Evolutionary conservation across 2,888 invertebrate genomes (phyloP).

Genomic region (Lagria hirta): DNA sequence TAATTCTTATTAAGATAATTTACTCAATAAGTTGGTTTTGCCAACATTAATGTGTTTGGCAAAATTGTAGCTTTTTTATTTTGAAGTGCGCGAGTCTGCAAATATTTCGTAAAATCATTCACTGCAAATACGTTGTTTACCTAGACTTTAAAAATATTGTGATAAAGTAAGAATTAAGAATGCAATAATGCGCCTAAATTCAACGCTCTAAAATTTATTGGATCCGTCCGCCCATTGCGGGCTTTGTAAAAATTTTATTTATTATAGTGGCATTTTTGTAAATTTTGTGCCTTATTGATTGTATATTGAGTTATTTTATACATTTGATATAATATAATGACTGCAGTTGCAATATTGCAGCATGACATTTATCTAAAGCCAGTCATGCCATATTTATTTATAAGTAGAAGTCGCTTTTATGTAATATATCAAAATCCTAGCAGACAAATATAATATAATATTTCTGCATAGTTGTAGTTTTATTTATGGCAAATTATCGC

Average conservation of each 20-base stretch:
- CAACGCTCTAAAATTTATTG: too few relatives aligned
- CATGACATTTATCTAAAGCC: constrained; percentile 33
- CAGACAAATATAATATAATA: constrained; percentile 33
- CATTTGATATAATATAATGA: constrained; percentile 25
- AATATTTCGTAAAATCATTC: too few relatives aligned
- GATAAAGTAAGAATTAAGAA: too few relatives aligned
- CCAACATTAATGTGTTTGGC: too few relatives aligned
- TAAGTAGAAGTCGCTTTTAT: constrained; percentile 33
- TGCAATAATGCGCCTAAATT: too few relatives aligned
- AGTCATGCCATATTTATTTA: constrained; percentile 34
- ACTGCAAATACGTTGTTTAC: too few relatives aligned
- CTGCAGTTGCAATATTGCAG: constrained; percentile 32
- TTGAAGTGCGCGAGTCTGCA: too few relatives aligned
- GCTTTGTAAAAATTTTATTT: constrained; percentile 22
- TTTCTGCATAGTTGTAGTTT: constrained; percentile 32
- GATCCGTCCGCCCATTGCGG: constrained; percentile 21
- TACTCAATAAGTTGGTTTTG: too few relatives aligned
- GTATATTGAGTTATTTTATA: constrained; percentile 26
- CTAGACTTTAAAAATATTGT: too few relatives aligned
- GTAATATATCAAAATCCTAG: constrained; percentile 36
- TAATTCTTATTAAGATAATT: too few relatives aligned
- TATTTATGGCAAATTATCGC: constrained; percentile 29
- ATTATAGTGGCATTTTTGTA: constrained; percentile 28
- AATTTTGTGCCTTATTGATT: constrained; percentile 20
- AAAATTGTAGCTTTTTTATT: too few relatives aligned